phyloP scores from a whole-genome alignment of 1,140 invertebrate species.

The Ceratina japonica region DNA sequence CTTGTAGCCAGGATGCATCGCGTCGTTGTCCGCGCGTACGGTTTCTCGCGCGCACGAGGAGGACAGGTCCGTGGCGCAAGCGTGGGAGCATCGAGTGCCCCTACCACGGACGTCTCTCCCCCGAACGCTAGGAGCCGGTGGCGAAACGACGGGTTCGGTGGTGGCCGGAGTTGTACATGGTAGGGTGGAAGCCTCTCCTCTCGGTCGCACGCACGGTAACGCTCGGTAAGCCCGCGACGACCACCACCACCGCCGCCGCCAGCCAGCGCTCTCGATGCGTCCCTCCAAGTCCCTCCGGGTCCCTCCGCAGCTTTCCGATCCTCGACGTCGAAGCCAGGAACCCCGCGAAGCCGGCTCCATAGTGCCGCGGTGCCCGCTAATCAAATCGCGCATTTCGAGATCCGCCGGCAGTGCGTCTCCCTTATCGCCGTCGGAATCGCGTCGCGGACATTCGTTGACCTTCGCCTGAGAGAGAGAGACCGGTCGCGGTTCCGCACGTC shows the following conservation, averaged over 20 bases:
- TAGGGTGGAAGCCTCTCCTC: constrained; percentile 63
- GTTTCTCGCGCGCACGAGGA: constrained; percentile 40
- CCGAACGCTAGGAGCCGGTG: constrained; percentile 25
- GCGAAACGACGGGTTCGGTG: constrained; percentile 54
- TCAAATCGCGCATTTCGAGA: constrained; percentile 70
- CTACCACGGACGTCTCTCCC: constrained; percentile 61
- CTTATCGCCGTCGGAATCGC: too few relatives aligned
- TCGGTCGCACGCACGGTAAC: constrained; percentile 59
- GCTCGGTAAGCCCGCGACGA: constrained; percentile 52
- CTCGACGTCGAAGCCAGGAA: constrained; percentile 39
- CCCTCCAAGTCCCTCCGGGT: constrained; percentile 55
- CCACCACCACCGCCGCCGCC: constrained; percentile 60
- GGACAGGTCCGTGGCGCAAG: constrained; percentile 65
- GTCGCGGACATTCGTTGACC: too few relatives aligned
- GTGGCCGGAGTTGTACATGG: constrained; percentile 46
- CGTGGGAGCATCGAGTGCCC: constrained; percentile 63
- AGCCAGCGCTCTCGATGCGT: constrained; percentile 47
- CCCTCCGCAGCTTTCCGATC: constrained; percentile 39
- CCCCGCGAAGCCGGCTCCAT: constrained; percentile 66
- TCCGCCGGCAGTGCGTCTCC: constrained; percentile 18
- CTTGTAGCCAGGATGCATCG: constrained; percentile 45
- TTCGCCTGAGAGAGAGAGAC: too few relatives aligned
- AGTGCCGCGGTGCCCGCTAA: constrained; percentile 72
- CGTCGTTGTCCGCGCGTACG: constrained; percentile 45
- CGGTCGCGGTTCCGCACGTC: too few relatives aligned